phyloP scores from a whole-genome alignment of 2,888 invertebrate species.

The Watsonalla cultraria region DNA sequence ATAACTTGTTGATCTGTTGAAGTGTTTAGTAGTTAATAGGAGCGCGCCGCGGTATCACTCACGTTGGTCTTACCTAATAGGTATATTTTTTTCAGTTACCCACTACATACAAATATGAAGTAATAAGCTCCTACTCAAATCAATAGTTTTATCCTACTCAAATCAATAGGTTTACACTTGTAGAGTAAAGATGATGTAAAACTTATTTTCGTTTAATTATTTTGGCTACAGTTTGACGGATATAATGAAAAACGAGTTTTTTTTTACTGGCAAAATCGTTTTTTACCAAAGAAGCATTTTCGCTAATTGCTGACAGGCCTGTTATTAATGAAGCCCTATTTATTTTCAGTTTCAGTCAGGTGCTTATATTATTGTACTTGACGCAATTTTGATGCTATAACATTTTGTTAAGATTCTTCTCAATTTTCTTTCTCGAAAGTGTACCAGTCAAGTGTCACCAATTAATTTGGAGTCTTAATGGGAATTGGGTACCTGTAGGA shows the following conservation, averaged over 20 bases:
- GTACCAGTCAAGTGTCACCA: no score
- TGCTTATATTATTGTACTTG: neutral
- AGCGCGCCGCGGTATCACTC: neutral
- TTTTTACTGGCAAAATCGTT: constrained; percentile 5
- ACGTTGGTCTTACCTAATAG: no score
- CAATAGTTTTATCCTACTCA: no score
- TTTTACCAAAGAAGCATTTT: constrained; percentile 5
- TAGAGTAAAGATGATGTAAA: neutral
- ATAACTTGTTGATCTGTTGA: constrained; percentile 15
- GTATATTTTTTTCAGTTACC: no score
- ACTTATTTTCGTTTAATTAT: constrained; percentile 19
- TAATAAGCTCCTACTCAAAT: no score
- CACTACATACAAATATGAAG: no score
- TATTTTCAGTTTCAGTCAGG: neutral
- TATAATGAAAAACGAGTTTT: constrained; percentile 37
- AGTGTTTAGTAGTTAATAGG: neutral
- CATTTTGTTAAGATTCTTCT: no score
- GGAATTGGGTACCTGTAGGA: no score
- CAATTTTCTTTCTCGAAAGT: no score
- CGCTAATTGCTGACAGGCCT: constrained; percentile 37
- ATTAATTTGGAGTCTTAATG: no score
- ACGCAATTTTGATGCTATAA: no score
- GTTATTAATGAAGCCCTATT: constrained; percentile 31
- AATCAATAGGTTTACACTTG: no score
- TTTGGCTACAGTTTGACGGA: constrained; percentile 32